Percentiles rank a stretch among this genome's conserved stretches.
These are phyloP conservation scores for Palythoa heliodiscus DNA, from an alignment of 92 coral and sea anemone species.

Conservation along the genomic window DNA sequence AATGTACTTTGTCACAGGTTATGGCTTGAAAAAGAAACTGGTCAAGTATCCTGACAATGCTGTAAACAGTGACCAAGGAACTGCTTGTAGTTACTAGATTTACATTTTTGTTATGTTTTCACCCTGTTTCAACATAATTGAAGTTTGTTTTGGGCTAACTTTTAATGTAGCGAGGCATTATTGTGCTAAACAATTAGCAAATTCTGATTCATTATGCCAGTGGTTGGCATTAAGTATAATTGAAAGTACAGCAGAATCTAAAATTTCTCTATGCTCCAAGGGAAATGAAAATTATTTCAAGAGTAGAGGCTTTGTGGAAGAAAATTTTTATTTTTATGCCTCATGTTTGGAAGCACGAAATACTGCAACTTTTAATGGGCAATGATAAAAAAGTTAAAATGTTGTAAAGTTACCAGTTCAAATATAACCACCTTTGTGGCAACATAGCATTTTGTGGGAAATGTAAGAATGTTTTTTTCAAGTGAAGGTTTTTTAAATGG, in stretches of 20 bases:
- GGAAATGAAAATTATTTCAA: background rate
- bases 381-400: constrained; percentile 1
- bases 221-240: too few relatives aligned
- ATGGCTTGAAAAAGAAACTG: constrained; percentile 47
- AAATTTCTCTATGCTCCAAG: background rate
- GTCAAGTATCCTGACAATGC: constrained; percentile 2
- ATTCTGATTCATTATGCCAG: too few relatives aligned
- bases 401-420: constrained; percentile 2
- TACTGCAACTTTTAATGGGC: constrained; percentile 5
- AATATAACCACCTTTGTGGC: constrained; percentile 16
- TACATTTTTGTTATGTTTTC: background rate
- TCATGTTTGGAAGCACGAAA: background rate
- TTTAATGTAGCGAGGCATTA: background rate
- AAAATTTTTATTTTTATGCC: background rate
- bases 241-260: too few relatives aligned
- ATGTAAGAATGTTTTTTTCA: background rate
- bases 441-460: constrained; percentile 14
- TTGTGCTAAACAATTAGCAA: too few relatives aligned
- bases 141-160: background rate
- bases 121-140: constrained; percentile 23
- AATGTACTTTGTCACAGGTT: background rate
- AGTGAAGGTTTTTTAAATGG: constrained; percentile 1
- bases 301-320: constrained; percentile 4
- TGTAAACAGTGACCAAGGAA: constrained; percentile 11
- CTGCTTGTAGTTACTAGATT: constrained; percentile 15